Base-by-base conservation (phyloP, 2,888 invertebrate genomes). In the Harpalus rufipes region DNA sequence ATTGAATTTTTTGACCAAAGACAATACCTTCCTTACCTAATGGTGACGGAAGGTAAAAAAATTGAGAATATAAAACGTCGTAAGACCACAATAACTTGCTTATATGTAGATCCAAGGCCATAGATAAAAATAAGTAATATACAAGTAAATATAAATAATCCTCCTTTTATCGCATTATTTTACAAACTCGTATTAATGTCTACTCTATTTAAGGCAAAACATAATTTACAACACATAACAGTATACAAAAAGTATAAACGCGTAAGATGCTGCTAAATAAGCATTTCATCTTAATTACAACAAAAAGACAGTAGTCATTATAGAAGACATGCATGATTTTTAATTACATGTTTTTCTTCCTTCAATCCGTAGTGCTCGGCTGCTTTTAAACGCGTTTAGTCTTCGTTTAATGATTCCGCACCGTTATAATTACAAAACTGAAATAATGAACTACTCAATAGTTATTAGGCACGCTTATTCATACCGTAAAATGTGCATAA, bases 401-500 rank as follows among this genome's bases (percentile, higher is more conserved):
- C 32, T 32, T 25, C 25, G 32, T 59, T 51, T 68, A 68, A 68
- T 39, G 68, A 68, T 12, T 14, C 32, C 32, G 0, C n/a, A 68
- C 68, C 68, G 68, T 68, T 68, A 68, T 32, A 68, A 68, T 68
- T 68, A 68, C 68, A 68, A 68, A 68, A 39, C 39, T 18, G 21
- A 63, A 63, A 25, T 63, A 63, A 63, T 63, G 10, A 63, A 25
- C 68, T 39, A 68, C 39, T 68, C 68, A 68, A 68, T 68, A 32
- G 32, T 68, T 39, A 68, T 68, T 68, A 68, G 32, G n/a, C 68
- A 68, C 8, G 68, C 32, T 39, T 25, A 68, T 68, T 68, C 32
- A 12, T 63, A 68, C 68, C 14, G 68, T 68, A 39, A 68, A 25
- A 68, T 68, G 68, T 68, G 68, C 68, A 68, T 68, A 63, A 63